Base-by-base conservation (phyloP, 2,113 vertebrate species). In the Corynorhinus townsendii region DNA sequence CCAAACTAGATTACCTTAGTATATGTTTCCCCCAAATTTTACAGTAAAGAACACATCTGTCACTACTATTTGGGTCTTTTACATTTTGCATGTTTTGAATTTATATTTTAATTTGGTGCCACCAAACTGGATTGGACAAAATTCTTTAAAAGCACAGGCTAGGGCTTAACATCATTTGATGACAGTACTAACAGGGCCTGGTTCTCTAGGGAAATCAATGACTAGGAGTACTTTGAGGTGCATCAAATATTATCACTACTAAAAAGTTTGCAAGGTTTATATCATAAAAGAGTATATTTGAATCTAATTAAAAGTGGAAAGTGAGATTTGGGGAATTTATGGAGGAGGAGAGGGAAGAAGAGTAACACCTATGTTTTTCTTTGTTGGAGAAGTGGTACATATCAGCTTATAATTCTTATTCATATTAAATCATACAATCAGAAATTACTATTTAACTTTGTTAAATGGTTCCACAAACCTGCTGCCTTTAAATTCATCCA, bases 401-500 rank as follows among this genome's bases (percentile, higher is more conserved):
- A 69, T 93, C 62, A 79, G 35, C 3, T 22, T 49, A 54, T 49
- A 79, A 38, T 59, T 86, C 59, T 64, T n/a, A 71, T 40, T 69
- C 47, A 30, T 38, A 66, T 24, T 68, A 73, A 93, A 89, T 43
- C 54, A 75, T 68, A 30, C 40, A 85, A 91, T 45, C 47, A 80
- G 79, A 94, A 95, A 86, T 77, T 56, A 90, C 73, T 68, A 40
- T 93, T 86, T 82, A 86, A 89, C 7, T 94, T 83, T 69, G 43
- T 28, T 86, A 77, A 20, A 85, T 56, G 66, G 35, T 72, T 72
- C 87, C 40, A 85, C 12, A 84, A 66, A 40, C 84, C 82, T 93
- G 22, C 71, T 81, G 35, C 28, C 45, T 89, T 95, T 86, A 91
- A 77, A 89, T 72, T 73, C 90, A 88, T 49, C 59, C 59, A 95